phyloP scores from a whole-genome alignment of 2,113 vertebrate species.

The Sorex araneus region DNA sequence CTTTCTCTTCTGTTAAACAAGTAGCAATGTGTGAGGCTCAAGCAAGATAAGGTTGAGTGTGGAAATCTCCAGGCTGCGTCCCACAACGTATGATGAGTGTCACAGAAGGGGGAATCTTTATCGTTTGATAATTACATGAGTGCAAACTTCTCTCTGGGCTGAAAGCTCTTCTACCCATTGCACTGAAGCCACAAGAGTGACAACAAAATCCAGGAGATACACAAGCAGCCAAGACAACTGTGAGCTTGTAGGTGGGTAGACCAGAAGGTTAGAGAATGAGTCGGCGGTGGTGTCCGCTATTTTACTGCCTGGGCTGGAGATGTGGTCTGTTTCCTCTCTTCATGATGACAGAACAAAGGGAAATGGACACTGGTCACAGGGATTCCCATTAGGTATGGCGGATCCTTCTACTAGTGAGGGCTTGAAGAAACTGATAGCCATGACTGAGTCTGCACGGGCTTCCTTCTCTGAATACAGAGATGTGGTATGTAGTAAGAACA shows the following conservation, averaged over 20 bases:
- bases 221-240: not conserved
- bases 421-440: not conserved
- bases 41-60: not conserved
- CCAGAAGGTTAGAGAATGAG: not conserved
- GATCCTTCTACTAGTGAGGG: not conserved
- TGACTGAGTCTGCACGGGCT: not conserved
- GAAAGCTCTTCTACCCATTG: not conserved
- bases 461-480: not conserved
- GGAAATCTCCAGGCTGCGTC: conserved; percentile 7
- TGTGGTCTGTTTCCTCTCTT: not conserved
- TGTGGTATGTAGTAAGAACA: not conserved
- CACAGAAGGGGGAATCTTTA: not conserved
- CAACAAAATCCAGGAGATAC: not conserved
- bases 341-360: not conserved
- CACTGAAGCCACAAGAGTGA: not conserved
- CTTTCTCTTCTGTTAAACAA: conserved; percentile 3
- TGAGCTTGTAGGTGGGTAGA: not conserved
- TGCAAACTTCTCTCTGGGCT: conserved; percentile 38
- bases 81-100: not conserved
- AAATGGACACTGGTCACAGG: not conserved
- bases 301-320: not conserved
- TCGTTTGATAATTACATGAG: conserved; percentile 22
- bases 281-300: not conserved
- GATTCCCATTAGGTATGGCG: not conserved
- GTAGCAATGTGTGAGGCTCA: not conserved